Evolutionary conservation across 2,113 vertebrate genomes (phyloP).

Genomic region (Rhagologus leucostigma): DNA sequence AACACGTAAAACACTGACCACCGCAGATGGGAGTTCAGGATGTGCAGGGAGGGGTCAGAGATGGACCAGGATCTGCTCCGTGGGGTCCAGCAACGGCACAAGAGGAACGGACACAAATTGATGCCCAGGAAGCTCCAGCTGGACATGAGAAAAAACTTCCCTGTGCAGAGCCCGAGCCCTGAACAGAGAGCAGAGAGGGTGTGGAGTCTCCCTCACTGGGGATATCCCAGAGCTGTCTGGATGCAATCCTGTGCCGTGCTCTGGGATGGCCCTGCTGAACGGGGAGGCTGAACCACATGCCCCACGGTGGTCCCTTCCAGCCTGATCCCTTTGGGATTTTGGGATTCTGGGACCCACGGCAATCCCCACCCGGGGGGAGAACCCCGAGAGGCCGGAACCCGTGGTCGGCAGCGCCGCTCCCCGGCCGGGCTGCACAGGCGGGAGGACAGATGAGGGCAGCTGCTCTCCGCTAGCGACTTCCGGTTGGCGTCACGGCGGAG

Average conservation of each 20-base stretch:
- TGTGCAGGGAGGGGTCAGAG: not conserved
- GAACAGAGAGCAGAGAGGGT: not conserved
- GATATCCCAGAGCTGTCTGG: no score
- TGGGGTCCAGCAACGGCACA: not conserved
- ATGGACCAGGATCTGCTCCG: not conserved
- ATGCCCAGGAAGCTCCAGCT: not conserved
- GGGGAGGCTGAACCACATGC: not conserved
- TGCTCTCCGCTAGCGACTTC: rapidly evolving
- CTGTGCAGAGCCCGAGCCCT: not conserved
- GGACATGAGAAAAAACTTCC: not conserved
- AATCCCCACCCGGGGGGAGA: rapidly evolving
- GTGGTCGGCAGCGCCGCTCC: rapidly evolving
- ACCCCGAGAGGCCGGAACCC: not conserved
- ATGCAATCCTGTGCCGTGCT: not conserved
- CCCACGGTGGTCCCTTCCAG: not conserved
- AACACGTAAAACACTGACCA: rapidly evolving
- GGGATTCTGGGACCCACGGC: not conserved
- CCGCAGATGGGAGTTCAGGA: rapidly evolving
- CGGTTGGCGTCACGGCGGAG: not conserved
- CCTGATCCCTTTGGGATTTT: not conserved
- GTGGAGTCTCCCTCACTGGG: not conserved
- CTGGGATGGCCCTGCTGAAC: not conserved
- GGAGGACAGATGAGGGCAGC: rapidly evolving
- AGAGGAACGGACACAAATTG: not conserved
- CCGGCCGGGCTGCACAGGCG: rapidly evolving